A percentile compares a stretch with the other conserved stretches of the same genome.
Evolutionary conservation across 2,888 invertebrate species (phyloP).

Genomic region (Lasioglossum calceatum): DNA sequence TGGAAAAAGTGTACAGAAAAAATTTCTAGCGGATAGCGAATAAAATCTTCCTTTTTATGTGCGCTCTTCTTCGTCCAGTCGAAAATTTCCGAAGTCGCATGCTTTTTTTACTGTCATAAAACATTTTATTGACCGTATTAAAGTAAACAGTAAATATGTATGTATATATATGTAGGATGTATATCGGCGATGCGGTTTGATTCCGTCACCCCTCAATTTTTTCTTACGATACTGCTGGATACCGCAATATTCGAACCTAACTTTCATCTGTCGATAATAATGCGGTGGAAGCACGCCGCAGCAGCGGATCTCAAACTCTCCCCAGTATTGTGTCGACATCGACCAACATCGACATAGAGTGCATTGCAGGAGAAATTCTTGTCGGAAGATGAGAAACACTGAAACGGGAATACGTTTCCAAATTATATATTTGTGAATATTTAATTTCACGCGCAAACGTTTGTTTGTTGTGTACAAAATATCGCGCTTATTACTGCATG

Average conservation of each 20-base stretch:
- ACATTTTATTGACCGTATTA: not conserved
- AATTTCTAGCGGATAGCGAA: too few relatives aligned
- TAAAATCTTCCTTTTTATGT: not conserved
- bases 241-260: not conserved
- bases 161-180: not conserved
- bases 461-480: not conserved
- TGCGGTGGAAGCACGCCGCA: conserved; percentile 4
- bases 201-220: not conserved
- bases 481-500: not conserved
- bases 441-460: not conserved
- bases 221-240: not conserved
- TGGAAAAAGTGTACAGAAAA: too few relatives aligned
- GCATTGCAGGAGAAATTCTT: not conserved
- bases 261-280: conserved; percentile 17
- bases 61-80: not conserved
- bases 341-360: not conserved
- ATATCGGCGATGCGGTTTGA: not conserved
- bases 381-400: not conserved
- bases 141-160: not conserved
- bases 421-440: conserved; percentile 10
- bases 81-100: too few relatives aligned
- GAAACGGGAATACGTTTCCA: conserved; percentile 14
- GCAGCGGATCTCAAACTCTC: conserved; percentile 8
- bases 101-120: not conserved
- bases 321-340: not conserved